Base-by-base conservation (phyloP, 1,140 invertebrate species). In the Mercenaria mercenaria region DNA sequence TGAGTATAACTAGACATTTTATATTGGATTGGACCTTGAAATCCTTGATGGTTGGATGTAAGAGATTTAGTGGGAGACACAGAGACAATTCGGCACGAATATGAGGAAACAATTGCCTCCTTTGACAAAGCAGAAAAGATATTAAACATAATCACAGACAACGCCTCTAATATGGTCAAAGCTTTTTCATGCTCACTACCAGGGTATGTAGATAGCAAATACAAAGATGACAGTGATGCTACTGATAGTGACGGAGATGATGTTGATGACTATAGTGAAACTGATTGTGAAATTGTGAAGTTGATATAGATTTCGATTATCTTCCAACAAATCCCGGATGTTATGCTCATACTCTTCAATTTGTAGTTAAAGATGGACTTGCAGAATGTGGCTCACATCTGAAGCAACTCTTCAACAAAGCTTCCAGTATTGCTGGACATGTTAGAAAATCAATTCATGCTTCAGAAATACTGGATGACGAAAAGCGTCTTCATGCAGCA, bases 21-120 rank as follows among this genome's bases (percentile, higher is more conserved):
- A 83, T 89, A 47, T 47, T 84, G 41, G 88, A 67, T 67, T 77
- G 67, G 47, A 39, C 50, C 37, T 69, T 84, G 69, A 61, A 89
- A 50, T 76, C 80, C 8, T 32, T 89, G 0, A 74, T 74, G 69
- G 10, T 74, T 15, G 34, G 20, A 1, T 74, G 69, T 43, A 41
- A 41, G 39, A 11, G 69, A 3, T 89, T 89, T 56, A 83, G 67
- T 67, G 72, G 67, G 11, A 50, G 26, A 82, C 56, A 77, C 69
- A 43, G 69, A 89, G 56, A 82, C 69, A 26, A 89, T 89, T 50
- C 47, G 87, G 3, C 87, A 89, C 13, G 80, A 89, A 41, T 89
- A 89, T 80, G 87, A 83, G 43, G 79, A 89, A 50, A 43, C 67
- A 41, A 47, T 89, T 74, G 69, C 64, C 34, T 83, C 56, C 80